Conservation (phyloP, 2,888 invertebrate species). For the Danaus chrysippus region DNA sequence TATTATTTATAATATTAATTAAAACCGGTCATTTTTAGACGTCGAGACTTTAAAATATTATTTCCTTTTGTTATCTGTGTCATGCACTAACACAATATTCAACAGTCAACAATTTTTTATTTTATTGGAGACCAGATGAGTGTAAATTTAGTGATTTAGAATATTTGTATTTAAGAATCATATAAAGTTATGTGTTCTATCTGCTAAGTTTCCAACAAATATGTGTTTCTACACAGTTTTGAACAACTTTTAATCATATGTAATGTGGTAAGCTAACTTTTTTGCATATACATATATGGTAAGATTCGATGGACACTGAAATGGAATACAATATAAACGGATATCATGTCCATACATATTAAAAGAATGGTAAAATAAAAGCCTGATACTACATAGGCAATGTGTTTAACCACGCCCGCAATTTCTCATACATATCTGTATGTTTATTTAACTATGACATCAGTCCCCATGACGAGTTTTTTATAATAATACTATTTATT, state of each 20-base stretch:
- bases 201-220: neutral
- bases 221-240: neutral
- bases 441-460: too few species aligned
- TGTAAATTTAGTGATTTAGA: neutral
- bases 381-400: too few species aligned
- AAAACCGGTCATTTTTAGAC: too few species aligned
- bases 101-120: constrained; percentile 3
- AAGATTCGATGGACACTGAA: neutral
- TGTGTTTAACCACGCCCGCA: too few species aligned
- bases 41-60: neutral
- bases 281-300: constrained; percentile 6
- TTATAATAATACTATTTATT: too few species aligned
- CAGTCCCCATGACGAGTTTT: too few species aligned
- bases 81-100: neutral
- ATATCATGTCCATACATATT: neutral
- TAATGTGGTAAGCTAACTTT: constrained; percentile 4
- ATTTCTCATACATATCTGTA: too few species aligned
- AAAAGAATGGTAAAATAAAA: neutral
- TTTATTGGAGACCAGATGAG: neutral
- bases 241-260: neutral
- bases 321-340: neutral
- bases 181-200: neutral
- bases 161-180: neutral
- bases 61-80: neutral
- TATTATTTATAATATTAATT: too few species aligned